These are phyloP conservation scores for Lamproptera curius DNA, from an alignment of 2,888 invertebrate species.

Conservation along the genomic window DNA sequence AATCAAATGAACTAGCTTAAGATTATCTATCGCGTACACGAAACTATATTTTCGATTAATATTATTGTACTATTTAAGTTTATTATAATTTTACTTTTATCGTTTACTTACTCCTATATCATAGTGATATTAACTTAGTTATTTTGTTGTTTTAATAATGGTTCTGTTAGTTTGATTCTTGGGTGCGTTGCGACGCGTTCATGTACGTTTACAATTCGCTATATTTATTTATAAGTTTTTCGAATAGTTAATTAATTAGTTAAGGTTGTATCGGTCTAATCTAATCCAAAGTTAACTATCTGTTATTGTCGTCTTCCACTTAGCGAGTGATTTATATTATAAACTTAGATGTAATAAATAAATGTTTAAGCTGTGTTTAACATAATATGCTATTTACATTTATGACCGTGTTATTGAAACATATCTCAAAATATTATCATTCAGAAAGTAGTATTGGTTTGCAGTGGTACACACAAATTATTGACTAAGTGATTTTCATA, in stretches of 20 bases:
- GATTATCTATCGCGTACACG: background rate
- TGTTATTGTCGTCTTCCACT: slow-evolving; percentile 58
- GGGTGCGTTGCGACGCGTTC: slow-evolving; percentile 70
- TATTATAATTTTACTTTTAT: slow-evolving; percentile 19
- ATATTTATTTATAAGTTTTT: slow-evolving; percentile 38
- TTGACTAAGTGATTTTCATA: background rate
- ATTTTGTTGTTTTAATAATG: slow-evolving; percentile 20
- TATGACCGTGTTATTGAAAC: background rate
- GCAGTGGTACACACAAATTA: background rate
- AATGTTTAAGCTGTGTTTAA: slow-evolving; percentile 11
- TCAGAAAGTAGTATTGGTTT: background rate
- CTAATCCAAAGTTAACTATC: slow-evolving; percentile 39
- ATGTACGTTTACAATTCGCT: slow-evolving; percentile 62
- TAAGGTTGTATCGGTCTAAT: slow-evolving; percentile 23
- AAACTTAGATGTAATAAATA: slow-evolving; percentile 24
- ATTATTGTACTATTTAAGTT: slow-evolving; percentile 19
- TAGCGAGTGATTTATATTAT: slow-evolving; percentile 39
- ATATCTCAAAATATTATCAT: background rate
- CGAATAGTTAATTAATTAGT: slow-evolving; percentile 23
- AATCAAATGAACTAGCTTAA: slow-evolving; percentile 5
- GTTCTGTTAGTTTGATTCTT: slow-evolving; percentile 51
- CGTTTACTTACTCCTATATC: no score
- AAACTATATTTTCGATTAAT: slow-evolving; percentile 7
- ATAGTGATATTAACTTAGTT: background rate
- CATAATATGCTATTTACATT: background rate